Percentiles rank a stretch among this genome's conserved stretches.
phyloP scores from a whole-genome alignment of 2,888 invertebrate genomes.

The Pyralis farinalis region DNA sequence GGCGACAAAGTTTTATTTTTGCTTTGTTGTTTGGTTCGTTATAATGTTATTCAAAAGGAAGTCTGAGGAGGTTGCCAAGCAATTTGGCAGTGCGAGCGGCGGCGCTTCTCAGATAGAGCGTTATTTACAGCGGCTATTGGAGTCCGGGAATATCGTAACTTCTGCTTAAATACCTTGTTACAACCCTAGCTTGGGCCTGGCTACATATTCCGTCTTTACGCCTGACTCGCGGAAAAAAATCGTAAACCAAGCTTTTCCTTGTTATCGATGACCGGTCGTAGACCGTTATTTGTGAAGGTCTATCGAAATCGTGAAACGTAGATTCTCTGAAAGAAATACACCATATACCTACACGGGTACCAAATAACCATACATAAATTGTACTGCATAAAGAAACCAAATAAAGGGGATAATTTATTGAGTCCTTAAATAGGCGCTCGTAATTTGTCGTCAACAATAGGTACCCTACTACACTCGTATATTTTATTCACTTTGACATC shows the following conservation, averaged over 20 bases:
- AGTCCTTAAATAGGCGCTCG: constrained; percentile 52
- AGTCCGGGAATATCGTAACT: constrained; percentile 60
- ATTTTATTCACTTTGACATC: constrained; percentile 62
- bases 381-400: constrained; percentile 26
- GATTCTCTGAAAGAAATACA: constrained; percentile 7
- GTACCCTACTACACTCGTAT: constrained; percentile 42
- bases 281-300: constrained; percentile 18
- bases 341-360: background rate
- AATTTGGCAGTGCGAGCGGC: constrained; percentile 67
- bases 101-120: constrained; percentile 60
- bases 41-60: constrained; percentile 74
- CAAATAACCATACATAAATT: background rate
- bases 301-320: constrained; percentile 12
- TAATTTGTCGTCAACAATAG: constrained; percentile 63
- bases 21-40: constrained; percentile 61
- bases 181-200: constrained; percentile 34
- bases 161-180: constrained; percentile 70
- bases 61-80: constrained; percentile 73
- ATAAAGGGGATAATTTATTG: constrained; percentile 54
- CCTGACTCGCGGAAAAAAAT: constrained; percentile 30
- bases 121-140: constrained; percentile 70
- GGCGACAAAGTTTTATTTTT: constrained; percentile 48
- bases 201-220: constrained; percentile 36
- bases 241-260: constrained; percentile 28
- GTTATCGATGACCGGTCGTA: constrained; percentile 19